Conservation (phyloP, 2,888 invertebrate genomes). For the Erynnis tages region DNA sequence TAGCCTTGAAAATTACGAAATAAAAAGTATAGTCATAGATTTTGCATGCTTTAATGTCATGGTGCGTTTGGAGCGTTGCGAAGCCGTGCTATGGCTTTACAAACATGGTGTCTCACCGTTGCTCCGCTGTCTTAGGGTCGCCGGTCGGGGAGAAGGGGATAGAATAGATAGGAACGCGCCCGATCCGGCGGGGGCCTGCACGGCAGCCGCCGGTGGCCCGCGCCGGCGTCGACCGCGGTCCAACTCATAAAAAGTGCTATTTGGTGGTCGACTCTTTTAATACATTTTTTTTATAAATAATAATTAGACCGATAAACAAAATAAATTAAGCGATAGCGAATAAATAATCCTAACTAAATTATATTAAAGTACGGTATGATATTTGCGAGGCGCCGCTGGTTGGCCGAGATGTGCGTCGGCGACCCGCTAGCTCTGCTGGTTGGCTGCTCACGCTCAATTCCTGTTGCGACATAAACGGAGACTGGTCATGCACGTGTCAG, state of each 20-base stretch:
- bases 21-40: conserved; percentile 47
- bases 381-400: conserved; percentile 74
- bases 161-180: conserved; percentile 52
- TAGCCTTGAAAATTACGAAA: conserved; percentile 66
- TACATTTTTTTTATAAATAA: conserved; percentile 68
- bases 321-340: conserved; percentile 80
- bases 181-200: conserved; percentile 53
- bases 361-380: conserved; percentile 76
- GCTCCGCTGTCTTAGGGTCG: conserved; percentile 71
- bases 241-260: conserved; percentile 58
- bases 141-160: conserved; percentile 60
- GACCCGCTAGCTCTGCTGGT: conserved; percentile 70
- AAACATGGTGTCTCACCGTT: conserved; percentile 78
- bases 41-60: conserved; percentile 61
- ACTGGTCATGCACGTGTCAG: conserved; percentile 81
- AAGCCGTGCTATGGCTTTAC: conserved; percentile 78
- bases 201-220: conserved; percentile 45
- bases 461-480: conserved; percentile 82
- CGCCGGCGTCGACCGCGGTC: conserved; percentile 56
- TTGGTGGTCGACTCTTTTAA: conserved; percentile 78
- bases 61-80: conserved; percentile 73
- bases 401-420: conserved; percentile 74
- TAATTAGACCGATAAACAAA: conserved; percentile 76
- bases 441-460: conserved; percentile 74
- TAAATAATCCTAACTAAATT: conserved; percentile 79